Evolutionary conservation across 2,113 vertebrate species (phyloP).

Genomic region (Quiscalus mexicanus): DNA sequence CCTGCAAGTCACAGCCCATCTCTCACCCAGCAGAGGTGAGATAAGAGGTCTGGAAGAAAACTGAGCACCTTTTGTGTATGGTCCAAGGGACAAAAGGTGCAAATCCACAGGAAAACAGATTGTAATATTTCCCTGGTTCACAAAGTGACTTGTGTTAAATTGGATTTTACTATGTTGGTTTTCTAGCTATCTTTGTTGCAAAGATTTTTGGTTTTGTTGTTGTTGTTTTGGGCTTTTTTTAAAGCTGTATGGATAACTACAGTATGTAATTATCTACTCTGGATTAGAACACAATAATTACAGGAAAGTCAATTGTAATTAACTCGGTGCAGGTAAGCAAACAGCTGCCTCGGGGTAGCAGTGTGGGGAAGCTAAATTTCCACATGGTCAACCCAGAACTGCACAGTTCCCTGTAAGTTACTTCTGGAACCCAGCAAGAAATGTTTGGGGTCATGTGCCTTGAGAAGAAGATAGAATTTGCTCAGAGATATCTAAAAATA

Average conservation of each 20-base stretch:
- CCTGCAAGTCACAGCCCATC: not conserved
- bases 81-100: not conserved
- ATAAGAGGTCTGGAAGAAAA: not conserved
- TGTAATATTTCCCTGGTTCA: not conserved
- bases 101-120: not conserved
- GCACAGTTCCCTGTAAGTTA: not conserved
- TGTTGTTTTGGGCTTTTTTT: not conserved
- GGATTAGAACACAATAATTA: not conserved
- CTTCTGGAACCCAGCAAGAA: constrained; percentile 5
- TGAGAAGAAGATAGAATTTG: constrained; percentile 34
- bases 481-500: constrained; percentile 40
- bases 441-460: not conserved
- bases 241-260: not conserved
- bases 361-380: not conserved
- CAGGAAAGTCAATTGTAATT: not conserved
- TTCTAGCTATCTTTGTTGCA: not conserved
- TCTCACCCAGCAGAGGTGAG: not conserved
- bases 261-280: not conserved
- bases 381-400: not conserved
- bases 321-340: constrained; percentile 7
- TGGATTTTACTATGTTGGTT: not conserved
- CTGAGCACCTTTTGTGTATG: not conserved
- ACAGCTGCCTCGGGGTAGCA: not conserved
- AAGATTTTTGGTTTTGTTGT: not conserved
- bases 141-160: not conserved